Percentiles rank a stretch among this genome's conserved stretches.
phyloP scores from a whole-genome alignment of 1,140 invertebrate species.

The Radopholus similis region DNA sequence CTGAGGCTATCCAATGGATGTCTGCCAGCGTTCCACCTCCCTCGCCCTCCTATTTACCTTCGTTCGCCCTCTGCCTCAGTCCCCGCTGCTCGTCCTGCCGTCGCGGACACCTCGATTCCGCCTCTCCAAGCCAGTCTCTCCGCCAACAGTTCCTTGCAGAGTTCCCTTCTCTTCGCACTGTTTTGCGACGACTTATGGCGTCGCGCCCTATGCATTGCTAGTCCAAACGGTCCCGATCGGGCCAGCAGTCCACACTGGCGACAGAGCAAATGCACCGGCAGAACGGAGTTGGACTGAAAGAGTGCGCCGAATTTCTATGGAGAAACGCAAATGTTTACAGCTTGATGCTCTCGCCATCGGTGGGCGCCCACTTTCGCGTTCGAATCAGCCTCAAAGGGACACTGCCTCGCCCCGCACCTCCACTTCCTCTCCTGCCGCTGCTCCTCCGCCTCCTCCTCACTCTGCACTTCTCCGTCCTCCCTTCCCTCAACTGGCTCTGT shows the following conservation, averaged over 20 bases:
- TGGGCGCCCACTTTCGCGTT: background rate
- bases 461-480: background rate
- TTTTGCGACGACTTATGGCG: background rate
- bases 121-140: slow-evolving; percentile 7
- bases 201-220: slow-evolving; percentile 1
- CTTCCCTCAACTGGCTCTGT: background rate
- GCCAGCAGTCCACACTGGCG: background rate
- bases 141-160: slow-evolving; percentile 3
- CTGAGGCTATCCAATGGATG: too few relatives aligned
- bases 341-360: background rate
- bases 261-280: background rate
- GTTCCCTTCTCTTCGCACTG: background rate
- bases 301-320: background rate
- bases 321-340: background rate
- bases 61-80: too few relatives aligned
- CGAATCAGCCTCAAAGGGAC: too few relatives aligned
- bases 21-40: too few relatives aligned
- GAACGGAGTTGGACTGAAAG: background rate
- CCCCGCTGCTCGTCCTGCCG: background rate
- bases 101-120: background rate
- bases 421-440: background rate
- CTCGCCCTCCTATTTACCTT: too few relatives aligned
- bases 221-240: background rate
- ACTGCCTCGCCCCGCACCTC: background rate
- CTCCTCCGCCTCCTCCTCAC: background rate